A percentile compares a stretch with the other conserved stretches of the same genome.
Evolutionary conservation across 2,113 vertebrate species (phyloP).

Genomic region (Ameiurus melas): DNA sequence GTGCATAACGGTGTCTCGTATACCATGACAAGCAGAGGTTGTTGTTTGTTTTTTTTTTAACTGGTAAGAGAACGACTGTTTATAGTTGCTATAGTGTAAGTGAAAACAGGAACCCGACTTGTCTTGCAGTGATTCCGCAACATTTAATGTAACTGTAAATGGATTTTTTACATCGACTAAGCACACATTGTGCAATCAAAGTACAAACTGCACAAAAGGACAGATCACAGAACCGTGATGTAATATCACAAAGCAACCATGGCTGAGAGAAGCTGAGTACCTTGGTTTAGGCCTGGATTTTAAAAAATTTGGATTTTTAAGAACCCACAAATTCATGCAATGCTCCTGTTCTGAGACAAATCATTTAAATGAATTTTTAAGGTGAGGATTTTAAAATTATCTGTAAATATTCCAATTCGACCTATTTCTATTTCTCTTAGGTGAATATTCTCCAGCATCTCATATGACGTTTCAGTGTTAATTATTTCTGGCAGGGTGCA

Average conservation of each 20-base stretch:
- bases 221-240: neutral
- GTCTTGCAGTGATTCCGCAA: neutral
- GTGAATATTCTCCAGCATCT: neutral
- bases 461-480: neutral
- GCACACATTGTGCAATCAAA: neutral
- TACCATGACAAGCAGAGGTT: no score
- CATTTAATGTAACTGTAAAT: neutral
- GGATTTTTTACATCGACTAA: neutral
- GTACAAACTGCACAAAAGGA: neutral
- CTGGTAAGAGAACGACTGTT: neutral
- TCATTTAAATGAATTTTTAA: neutral
- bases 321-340: neutral
- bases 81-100: neutral
- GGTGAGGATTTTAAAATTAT: no score
- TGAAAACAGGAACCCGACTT: neutral
- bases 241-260: neutral
- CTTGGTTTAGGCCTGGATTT: neutral
- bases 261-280: no score
- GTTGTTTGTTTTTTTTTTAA: neutral
- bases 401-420: neutral
- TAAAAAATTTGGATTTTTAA: neutral
- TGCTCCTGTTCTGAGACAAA: neutral
- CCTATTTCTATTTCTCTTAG: neutral
- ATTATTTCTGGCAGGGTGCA: conserved; percentile 32
- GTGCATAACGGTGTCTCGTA: no score